Conservation (phyloP, 2,888 invertebrate species). For the Danaus chrysippus region DNA sequence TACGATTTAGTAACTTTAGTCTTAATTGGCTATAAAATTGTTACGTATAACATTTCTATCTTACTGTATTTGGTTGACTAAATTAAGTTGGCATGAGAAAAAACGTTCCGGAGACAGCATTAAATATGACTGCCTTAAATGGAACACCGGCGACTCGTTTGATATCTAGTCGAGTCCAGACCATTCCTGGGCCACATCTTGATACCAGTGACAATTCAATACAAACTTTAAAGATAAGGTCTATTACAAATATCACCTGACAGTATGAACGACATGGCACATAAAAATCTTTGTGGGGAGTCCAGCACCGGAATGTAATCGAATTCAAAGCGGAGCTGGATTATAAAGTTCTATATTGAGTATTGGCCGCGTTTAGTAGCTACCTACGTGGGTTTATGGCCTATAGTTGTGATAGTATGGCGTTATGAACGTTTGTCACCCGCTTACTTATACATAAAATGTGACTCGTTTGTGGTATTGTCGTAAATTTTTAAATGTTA, state of each 20-base stretch:
- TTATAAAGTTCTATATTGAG: conserved; percentile 34
- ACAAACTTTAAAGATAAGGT: conserved; percentile 52
- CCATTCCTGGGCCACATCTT: conserved; percentile 48
- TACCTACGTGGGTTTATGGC: conserved; percentile 34
- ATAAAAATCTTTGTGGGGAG: conserved; percentile 53
- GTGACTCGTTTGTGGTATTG: conserved; percentile 10
- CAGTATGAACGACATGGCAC: conserved; percentile 45
- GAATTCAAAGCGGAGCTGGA: conserved; percentile 39
- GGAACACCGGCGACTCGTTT: conserved; percentile 45
- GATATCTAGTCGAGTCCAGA: conserved; percentile 43
- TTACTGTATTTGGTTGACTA: conserved; percentile 7
- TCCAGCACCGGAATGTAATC: conserved; percentile 38
- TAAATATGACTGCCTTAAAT: conserved; percentile 31
- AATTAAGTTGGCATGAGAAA: conserved; percentile 2
- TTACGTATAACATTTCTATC: neutral
- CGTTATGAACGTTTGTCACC: conserved; percentile 36
- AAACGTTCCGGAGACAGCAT: conserved; percentile 6
- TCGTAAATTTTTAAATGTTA: conserved; percentile 15
- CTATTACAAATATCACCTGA: conserved; percentile 58
- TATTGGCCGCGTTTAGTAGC: conserved; percentile 33
- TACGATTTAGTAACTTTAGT: conserved; percentile 6
- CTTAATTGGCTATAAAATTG: conserved; percentile 6
- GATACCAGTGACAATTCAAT: conserved; percentile 66
- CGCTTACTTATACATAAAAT: conserved; percentile 33
- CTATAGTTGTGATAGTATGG: conserved; percentile 35